Evolutionary conservation across 2,113 vertebrate species (phyloP), one percentile per base, ranked within the genome.

Genomic region (Ailuropoda melanoleuca): DNA sequence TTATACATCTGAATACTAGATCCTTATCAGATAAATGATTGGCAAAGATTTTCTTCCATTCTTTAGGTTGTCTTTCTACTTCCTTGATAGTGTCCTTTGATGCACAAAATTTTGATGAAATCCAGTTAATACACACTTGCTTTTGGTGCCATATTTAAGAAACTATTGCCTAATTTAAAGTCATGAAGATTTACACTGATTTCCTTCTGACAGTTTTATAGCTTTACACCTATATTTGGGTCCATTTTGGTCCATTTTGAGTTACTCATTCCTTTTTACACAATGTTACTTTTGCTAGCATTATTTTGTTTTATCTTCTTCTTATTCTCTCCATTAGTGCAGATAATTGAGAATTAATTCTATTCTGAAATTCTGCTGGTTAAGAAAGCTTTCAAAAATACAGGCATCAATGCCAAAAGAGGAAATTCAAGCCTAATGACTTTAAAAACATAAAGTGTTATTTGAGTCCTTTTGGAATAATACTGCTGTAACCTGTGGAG

Each of bases 301-400:
- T 81, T 55, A 43, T 77, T 93, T 93, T 88, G 64, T 81, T 92
- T 97, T 95, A 53, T 84, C 78, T 88, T 96, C 60, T 83, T 95
- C 62, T 85, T 93, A 34, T 91, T 91, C 34, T 90, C 29, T 68
- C 75, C 26, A 43, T 85, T 88, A 88, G 34, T 88, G 34, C 62
- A 90, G 62, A 58, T 72, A 84, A 96, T 91, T 96, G 78, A 75
- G 60, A 96, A 95, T 86, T 93, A 89, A 84, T 88, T 96, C 3
- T 94, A 13, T 72, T 88, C 15, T 94, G 53, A 93, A 97, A 82
- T 93, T 17, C 64, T 70, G 4, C 39, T 66, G 58, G 88, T 91
- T 96, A 81, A 77, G 23, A 24, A 93, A 82, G 3, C 37, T 96
- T 97, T 90, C 19, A 94, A 37, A 39, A 95, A 94, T 70, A 46